A percentile compares a stretch with the other conserved stretches of the same genome.
Evolutionary conservation across 2,797 vertebrate genomes (phyloP).

Genomic region (Philypnodon macrostomus): DNA sequence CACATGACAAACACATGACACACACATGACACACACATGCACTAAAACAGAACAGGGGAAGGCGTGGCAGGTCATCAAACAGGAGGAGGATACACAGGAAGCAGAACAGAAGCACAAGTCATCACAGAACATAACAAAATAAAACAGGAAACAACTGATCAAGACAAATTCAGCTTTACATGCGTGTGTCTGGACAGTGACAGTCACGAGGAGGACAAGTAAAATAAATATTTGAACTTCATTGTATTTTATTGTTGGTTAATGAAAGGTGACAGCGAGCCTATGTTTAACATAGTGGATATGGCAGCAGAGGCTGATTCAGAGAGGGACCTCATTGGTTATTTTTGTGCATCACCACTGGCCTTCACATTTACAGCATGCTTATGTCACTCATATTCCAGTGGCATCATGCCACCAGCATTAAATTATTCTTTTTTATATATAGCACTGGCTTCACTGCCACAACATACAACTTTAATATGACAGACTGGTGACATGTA

Average conservation of each 20-base stretch:
- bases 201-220: too few species aligned
- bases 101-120: too few species aligned
- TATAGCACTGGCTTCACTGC: slow-evolving; percentile 3
- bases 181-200: too few species aligned
- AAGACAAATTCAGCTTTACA: too few species aligned
- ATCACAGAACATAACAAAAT: too few species aligned
- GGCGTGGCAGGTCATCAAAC: too few species aligned
- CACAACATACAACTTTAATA: slow-evolving; percentile 7
- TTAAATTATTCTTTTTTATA: slow-evolving; percentile 9
- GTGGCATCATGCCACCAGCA: slow-evolving; percentile 5
- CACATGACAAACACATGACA: too few species aligned
- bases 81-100: too few species aligned
- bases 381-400: slow-evolving; percentile 9
- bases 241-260: slow-evolving; percentile 5
- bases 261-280: slow-evolving; percentile 4
- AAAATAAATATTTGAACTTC: slow-evolving; percentile 1
- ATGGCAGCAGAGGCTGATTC: slow-evolving; percentile 1
- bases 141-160: too few species aligned
- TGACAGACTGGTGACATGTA: slow-evolving; percentile 10
- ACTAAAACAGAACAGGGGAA: too few species aligned
- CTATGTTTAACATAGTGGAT: background rate
- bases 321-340: slow-evolving; percentile 2
- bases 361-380: slow-evolving; percentile 4
- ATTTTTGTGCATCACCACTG: slow-evolving; percentile 2
- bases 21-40: too few species aligned